A percentile compares a stretch with the other conserved stretches of the same genome.
phyloP scores from a whole-genome alignment of 2,797 vertebrate genomes.

The Bryconaethiops microstoma region DNA sequence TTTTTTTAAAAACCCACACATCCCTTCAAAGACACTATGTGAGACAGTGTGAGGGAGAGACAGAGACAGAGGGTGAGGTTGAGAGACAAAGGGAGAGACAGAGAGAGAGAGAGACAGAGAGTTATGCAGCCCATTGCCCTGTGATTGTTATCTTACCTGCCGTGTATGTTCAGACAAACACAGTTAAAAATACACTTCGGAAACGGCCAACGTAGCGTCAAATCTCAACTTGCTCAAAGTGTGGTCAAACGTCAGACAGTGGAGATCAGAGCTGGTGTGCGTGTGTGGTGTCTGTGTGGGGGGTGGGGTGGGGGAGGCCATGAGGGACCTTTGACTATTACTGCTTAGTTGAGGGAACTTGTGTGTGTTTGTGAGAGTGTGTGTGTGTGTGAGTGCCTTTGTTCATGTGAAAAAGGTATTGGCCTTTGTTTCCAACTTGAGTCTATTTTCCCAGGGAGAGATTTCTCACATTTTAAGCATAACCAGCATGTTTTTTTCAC shows the following conservation, averaged over 20 bases:
- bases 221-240: slow-evolving; percentile 62
- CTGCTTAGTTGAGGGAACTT: slow-evolving; percentile 11
- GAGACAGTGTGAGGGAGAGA: slow-evolving; percentile 60
- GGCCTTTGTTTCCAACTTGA: slow-evolving; percentile 7
- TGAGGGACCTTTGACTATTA: neutral
- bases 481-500: neutral
- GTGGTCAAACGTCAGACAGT: slow-evolving; percentile 60
- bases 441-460: slow-evolving; percentile 21
- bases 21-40: slow-evolving; percentile 68
- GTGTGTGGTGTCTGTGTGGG: slow-evolving; percentile 19
- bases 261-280: slow-evolving; percentile 30
- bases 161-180: slow-evolving; percentile 60
- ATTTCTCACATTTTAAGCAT: neutral
- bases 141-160: slow-evolving; percentile 78
- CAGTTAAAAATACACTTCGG: slow-evolving; percentile 69
- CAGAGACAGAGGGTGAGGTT: slow-evolving; percentile 19
- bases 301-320: neutral
- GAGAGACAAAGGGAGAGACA: slow-evolving; percentile 47
- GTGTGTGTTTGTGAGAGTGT: neutral
- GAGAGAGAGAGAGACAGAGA: slow-evolving; percentile 38
- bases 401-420: neutral
- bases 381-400: slow-evolving; percentile 9
- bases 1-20: slow-evolving; percentile 73
- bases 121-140: slow-evolving; percentile 63
- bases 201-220: slow-evolving; percentile 62